Conservation (phyloP, 2,113 vertebrate species). For the Phalacrocorax aristotelis region DNA sequence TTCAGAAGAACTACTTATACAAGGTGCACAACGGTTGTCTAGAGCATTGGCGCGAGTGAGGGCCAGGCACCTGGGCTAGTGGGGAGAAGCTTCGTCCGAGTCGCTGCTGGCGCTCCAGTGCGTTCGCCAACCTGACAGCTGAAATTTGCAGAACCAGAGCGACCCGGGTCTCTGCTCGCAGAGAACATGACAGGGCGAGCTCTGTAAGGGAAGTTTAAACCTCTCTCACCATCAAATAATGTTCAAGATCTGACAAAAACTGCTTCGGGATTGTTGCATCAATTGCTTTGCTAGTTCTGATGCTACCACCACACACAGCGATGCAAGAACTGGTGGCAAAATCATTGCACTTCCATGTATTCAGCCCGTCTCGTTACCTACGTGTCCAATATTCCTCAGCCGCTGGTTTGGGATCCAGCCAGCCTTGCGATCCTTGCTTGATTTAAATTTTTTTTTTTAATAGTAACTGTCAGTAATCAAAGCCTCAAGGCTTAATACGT, state of each 20-base stretch:
- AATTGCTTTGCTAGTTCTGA: neutral
- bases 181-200: neutral
- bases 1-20: neutral
- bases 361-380: neutral
- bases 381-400: neutral
- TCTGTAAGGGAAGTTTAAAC: accelerated
- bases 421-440: neutral
- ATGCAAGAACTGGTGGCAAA: neutral
- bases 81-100: neutral
- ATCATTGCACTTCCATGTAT: neutral
- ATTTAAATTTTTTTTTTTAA: neutral
- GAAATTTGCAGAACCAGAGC: neutral
- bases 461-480: neutral
- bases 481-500: neutral
- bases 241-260: neutral
- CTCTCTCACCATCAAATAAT: conserved; percentile 29
- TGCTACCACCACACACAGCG: neutral
- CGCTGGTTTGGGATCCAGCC: neutral
- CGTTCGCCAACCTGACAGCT: neutral
- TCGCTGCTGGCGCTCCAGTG: neutral
- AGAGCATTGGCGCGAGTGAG: neutral
- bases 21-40: neutral
- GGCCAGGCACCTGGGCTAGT: neutral
- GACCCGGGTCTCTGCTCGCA: neutral
- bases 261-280: conserved; percentile 4